Evolutionary conservation across 2,888 invertebrate genomes (phyloP).

Genomic region (Brachycybe producta): DNA sequence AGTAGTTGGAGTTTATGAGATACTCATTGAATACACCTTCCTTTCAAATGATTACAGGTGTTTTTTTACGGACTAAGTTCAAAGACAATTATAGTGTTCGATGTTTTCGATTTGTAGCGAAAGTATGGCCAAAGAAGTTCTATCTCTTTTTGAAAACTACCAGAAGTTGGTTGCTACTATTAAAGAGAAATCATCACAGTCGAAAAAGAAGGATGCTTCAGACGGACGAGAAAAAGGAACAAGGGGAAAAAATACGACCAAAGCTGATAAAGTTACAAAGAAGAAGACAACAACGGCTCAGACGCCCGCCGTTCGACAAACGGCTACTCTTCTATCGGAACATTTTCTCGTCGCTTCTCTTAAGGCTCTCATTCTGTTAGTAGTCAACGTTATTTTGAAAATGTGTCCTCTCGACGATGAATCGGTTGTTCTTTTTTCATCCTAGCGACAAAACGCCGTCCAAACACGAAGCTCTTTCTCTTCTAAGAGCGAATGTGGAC

Average conservation of each 20-base stretch:
- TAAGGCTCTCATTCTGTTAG: constrained; percentile 1
- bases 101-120: background rate
- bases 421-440: background rate
- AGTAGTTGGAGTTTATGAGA: constrained; percentile 7
- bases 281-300: too few species aligned
- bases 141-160: background rate
- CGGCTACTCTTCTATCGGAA: background rate
- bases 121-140: background rate
- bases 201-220: background rate
- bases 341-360: background rate
- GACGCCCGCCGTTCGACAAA: background rate
- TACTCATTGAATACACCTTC: constrained; percentile 9
- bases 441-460: background rate
- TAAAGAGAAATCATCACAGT: background rate
- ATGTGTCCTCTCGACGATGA: too few species aligned
- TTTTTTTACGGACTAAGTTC: background rate
- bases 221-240: background rate
- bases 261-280: too few species aligned
- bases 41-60: background rate
- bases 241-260: background rate
- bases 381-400: background rate
- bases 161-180: background rate
- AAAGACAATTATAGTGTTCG: background rate
- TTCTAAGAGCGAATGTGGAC: background rate
- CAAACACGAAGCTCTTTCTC: background rate